Base-by-base conservation (phyloP, 2,888 invertebrate genomes). In the Amphipyra tragopoginis region DNA sequence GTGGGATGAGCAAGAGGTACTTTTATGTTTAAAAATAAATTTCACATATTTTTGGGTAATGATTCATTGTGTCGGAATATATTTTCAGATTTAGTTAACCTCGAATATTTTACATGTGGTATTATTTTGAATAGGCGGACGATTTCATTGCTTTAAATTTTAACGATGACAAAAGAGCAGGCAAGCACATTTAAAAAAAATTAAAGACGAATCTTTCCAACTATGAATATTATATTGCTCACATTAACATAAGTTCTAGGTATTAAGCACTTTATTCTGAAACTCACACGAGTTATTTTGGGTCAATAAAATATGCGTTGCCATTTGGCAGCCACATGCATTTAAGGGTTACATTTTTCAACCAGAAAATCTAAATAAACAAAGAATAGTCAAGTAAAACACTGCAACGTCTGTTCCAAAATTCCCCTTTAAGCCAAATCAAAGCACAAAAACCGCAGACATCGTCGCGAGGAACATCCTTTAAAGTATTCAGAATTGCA, bases 401-500 rank as follows among this genome's bases (percentile, higher is more conserved):
- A 44, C 33, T 11, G 21, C n/a, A 49, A 36, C 2, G 15, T 43
- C 50, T 48, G 13, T 49, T 49, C 47, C 11, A 39, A 62, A 60
- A 57, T 51, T 47, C 39, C 13, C 8, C 14, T 47, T 7, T 21
- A 52, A 38, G 13, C 48, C 26, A 77, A 76, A 63, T 56, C 52
- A 65, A 62, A 45, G 33, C 13, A 52, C 53, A 55, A 71, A 64
- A 67, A 72, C 73, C 78, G 60, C 72, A 72, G 63, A 64, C 63
- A 50, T 49, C 60, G 65, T 55, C 48, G 38, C 56, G 40, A 38
- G 36, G 54, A 62, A 72, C 60, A 56, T 64, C 69, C 63, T 70
- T 77, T 75, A 49, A 76, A 79, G 69, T 72, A 65, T 77, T 79
- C 74, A 63, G 78, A 81, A 83, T 82, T 83, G 87, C 83, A 84